These are phyloP conservation scores for Eilema caniola DNA, from an alignment of 2,888 invertebrate genomes.

Conservation along the genomic window DNA sequence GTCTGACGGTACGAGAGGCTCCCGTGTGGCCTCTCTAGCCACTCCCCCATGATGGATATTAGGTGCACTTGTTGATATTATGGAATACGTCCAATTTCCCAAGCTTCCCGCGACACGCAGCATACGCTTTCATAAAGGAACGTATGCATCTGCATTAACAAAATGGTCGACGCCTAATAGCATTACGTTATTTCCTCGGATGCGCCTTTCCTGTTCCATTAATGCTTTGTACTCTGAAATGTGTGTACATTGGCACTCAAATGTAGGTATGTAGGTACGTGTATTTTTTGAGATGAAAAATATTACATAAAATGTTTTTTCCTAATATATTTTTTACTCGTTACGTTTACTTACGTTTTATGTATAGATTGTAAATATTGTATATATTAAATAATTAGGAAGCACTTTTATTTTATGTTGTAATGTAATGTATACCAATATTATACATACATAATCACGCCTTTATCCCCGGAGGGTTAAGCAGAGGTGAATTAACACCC, in stretches of 20 bases:
- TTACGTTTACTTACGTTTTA: too few relatives aligned
- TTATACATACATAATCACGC: too few relatives aligned
- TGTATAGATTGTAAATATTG: too few relatives aligned
- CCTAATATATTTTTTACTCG: too few relatives aligned
- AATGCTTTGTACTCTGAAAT: conserved; percentile 30
- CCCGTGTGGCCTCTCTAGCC: too few relatives aligned
- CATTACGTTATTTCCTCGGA: conserved; percentile 56
- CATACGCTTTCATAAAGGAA: conserved; percentile 45
- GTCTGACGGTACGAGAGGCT: too few relatives aligned
- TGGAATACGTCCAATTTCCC: neutral
- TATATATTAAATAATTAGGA: too few relatives aligned
- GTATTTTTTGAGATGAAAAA: neutral
- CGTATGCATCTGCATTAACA: conserved; percentile 66
- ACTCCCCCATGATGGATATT: too few relatives aligned
- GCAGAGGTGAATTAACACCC: too few relatives aligned
- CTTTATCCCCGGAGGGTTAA: too few relatives aligned
- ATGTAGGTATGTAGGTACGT: conserved; percentile 6
- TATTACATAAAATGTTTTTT: neutral
- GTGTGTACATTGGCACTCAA: conserved; percentile 13
- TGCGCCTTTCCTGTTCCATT: conserved; percentile 36
- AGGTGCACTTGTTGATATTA: neutral
- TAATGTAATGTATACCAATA: too few relatives aligned
- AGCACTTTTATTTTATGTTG: too few relatives aligned
- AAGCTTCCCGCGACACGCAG: conserved; percentile 28
- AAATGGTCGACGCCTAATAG: conserved; percentile 62